Evolutionary conservation across 2,113 vertebrate species (phyloP), one percentile per base, ranked within the genome.

Genomic region (Erinaceus europaeus): DNA sequence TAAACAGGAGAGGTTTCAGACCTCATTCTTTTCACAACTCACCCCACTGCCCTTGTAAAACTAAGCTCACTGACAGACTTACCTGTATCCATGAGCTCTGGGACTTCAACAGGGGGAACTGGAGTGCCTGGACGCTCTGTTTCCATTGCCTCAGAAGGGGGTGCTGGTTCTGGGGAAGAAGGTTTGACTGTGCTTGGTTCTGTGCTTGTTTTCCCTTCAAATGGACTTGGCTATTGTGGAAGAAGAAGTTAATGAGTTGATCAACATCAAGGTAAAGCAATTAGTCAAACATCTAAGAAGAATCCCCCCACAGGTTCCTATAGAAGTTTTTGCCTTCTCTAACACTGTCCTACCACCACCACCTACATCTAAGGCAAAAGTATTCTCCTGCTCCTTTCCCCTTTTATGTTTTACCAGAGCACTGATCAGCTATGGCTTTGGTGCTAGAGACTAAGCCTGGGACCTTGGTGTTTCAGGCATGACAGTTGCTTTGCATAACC

Each of bases 61-160:
- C 55, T 18, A 4, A 50, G 29, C 9, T 34, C 38, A 18, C 5
- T 11, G n/a, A 57, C 9, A n/a, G 13, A 25, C 93, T 75, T 59
- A 98, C 98, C 94, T 0, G 95, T 97, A 46, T 99, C 98, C 94
- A 97, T 96, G 4, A 97, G 96, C 93, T 99, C 99, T 0, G 97
- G 96, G 23, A 98, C 96, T 42, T 99, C 98, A 27, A 99, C 98
- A 0, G 97, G 95, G 0, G 98, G 98, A 0, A 99, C 98, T 0
- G 99, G 99, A 0, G 99, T 99, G 0, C 98, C 98, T 0, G 99
- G 98, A 20, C 98, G 97, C 17, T 99, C 99, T 4, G 95, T 87
- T 7, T 99, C 98, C 96, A 97, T 95, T 9, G 96, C 93, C 64
- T 99, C 99, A 3, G 96, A 79, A 0, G 95, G 73, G 0, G 95